Evolutionary conservation across 2,113 vertebrate species (phyloP).

Genomic region (Lutjanus erythropterus): DNA sequence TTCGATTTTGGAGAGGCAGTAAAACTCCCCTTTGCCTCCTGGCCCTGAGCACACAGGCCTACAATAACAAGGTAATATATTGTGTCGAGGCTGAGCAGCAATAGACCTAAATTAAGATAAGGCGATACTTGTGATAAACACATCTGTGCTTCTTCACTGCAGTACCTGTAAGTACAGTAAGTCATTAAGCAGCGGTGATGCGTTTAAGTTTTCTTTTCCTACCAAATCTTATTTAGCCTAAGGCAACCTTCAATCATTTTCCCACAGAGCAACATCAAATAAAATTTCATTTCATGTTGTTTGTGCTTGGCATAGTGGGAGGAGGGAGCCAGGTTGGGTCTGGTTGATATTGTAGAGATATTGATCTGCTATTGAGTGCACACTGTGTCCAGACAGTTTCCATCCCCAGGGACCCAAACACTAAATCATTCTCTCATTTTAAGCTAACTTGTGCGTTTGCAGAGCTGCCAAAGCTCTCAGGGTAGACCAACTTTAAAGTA

Average conservation of each 20-base stretch:
- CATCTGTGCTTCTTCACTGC: slow-evolving; percentile 30
- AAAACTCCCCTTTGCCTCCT: slow-evolving; percentile 65
- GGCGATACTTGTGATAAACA: slow-evolving; percentile 35
- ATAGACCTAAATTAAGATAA: slow-evolving; percentile 42
- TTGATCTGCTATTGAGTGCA: slow-evolving; percentile 76
- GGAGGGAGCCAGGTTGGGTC: slow-evolving; percentile 51
- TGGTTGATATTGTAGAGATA: slow-evolving; percentile 71
- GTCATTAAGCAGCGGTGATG: slow-evolving; percentile 50
- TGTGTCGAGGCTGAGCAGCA: slow-evolving; percentile 33
- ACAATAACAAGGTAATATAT: slow-evolving; percentile 56
- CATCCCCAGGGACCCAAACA: slow-evolving; percentile 51
- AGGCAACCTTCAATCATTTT: slow-evolving; percentile 74
- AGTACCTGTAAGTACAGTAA: slow-evolving; percentile 36
- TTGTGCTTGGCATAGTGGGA: slow-evolving; percentile 54
- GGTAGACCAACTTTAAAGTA: slow-evolving; percentile 51
- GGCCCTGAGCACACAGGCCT: slow-evolving; percentile 32
- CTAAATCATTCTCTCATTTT: slow-evolving; percentile 70
- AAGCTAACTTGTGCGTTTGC: slow-evolving; percentile 49
- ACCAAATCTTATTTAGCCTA: slow-evolving; percentile 57
- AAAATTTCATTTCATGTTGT: slow-evolving; percentile 71
- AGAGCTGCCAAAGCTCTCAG: slow-evolving; percentile 34
- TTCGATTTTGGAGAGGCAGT: slow-evolving; percentile 68
- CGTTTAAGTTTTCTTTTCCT: slow-evolving; percentile 63
- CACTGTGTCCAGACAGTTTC: slow-evolving; percentile 70
- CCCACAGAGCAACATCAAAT: slow-evolving; percentile 71